phyloP scores from a whole-genome alignment of 2,797 vertebrate species.

The Kryptolebias ocellatus region DNA sequence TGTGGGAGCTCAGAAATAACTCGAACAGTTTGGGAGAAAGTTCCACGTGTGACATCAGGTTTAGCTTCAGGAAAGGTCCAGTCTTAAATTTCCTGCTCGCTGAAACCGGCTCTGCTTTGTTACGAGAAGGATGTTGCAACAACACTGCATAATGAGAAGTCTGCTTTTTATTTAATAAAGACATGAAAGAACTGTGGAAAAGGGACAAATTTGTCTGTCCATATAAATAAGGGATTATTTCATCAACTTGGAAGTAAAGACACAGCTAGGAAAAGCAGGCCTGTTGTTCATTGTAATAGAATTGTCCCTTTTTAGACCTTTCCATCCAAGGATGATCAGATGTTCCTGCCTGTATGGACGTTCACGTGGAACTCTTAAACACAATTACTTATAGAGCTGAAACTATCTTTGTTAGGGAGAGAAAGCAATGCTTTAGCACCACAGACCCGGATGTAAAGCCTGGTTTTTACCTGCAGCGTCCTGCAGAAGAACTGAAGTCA shows the following conservation, averaged over 20 bases:
- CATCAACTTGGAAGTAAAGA: background rate
- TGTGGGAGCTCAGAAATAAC: background rate
- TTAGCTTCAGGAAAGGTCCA: conserved; percentile 3
- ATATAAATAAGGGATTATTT: too few species aligned
- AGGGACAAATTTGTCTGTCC: background rate
- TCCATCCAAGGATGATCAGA: too few species aligned
- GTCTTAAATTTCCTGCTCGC: background rate
- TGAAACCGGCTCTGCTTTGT: conserved; percentile 18
- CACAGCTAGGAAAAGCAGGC: background rate
- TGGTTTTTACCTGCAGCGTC: too few species aligned
- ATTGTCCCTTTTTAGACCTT: too few species aligned
- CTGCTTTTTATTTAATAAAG: conserved; percentile 11
- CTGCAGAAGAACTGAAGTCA: too few species aligned
- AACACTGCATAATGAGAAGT: conserved; percentile 19
- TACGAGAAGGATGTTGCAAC: conserved; percentile 41
- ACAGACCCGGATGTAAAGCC: too few species aligned
- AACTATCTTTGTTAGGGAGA: too few species aligned
- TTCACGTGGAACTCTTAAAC: too few species aligned
- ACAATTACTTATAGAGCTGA: too few species aligned
- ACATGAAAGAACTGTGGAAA: background rate
- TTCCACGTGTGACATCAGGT: background rate
- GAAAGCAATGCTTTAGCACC: too few species aligned
- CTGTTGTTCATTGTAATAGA: background rate
- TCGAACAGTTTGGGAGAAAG: background rate
- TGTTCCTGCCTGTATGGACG: too few species aligned